Base-by-base conservation (phyloP, 2,113 vertebrate genomes). In the Triplophysa siluroides region DNA sequence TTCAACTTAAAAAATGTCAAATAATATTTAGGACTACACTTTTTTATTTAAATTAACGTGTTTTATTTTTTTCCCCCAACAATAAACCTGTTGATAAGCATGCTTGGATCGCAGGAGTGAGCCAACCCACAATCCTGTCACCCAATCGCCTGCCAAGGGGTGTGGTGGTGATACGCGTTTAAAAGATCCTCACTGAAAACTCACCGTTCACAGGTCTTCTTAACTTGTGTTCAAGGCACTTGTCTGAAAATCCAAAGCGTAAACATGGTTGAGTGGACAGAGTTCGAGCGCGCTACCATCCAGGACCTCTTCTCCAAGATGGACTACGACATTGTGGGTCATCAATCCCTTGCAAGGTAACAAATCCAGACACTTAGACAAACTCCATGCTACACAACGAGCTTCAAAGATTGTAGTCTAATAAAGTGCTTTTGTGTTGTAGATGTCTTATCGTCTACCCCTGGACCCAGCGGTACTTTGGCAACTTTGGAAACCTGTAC, bases 391-490 rank as follows among this genome's bases (percentile, higher is more conserved):
- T 92, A 91, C 88, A 21, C 10, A 5, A 41, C 18, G 24, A 5
- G 2, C 91, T 65, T 24, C 0, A 0, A 16, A 19, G 12, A 4
- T 1, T 24, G 13, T 9, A 0, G 8, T 14, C 14, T 60, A 18
- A n/a, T 65, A 2, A 26, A 14, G 33, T 12, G 0, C 2, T 38
- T 52, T 50, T 19, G 47, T 47, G 0, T 18, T 29, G 18, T 76
- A 92, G 91, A 72, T 87, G 94, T 68, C 94, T 96, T 81, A 0
- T 29, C 63, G 90, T 90, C 81, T 93, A 78, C 60, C 95, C 94
- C 0, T 89, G 86, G 87, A 92, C 92, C 0, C 95, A 96, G 92
- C 93, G 93, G 75, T 94, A 97, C 88, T 97, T 97, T 83, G 82
- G 88, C 6, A 83, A 91, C 43, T 95, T 94, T 0, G 93, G 94